These are phyloP conservation scores for Pantherophis alleghaniensis DNA, from an alignment of 2,797 vertebrate genomes.

Conservation along the genomic window DNA sequence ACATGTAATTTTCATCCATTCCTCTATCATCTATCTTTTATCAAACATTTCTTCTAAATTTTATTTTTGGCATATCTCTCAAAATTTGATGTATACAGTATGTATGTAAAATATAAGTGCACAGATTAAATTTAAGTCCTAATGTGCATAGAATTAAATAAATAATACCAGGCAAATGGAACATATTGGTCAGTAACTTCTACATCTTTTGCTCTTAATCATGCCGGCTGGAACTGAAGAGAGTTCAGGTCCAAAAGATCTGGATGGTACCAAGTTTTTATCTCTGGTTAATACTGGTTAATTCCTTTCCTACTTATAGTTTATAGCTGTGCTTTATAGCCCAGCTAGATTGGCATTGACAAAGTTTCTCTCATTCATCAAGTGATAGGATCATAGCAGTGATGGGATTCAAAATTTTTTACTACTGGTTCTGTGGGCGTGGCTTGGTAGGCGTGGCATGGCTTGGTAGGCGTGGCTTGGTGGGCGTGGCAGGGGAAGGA, in stretches of 20 bases:
- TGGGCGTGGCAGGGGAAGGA: too few species aligned
- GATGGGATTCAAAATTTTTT: too few species aligned
- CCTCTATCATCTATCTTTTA: background rate
- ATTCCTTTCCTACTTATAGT: background rate
- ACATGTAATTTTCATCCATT: background rate
- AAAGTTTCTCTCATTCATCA: background rate
- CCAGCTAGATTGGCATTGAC: background rate
- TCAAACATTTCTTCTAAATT: background rate
- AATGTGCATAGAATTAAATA: background rate
- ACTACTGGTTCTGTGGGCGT: too few species aligned
- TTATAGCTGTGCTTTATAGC: background rate
- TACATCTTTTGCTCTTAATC: background rate
- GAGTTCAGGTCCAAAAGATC: background rate
- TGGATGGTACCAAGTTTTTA: background rate
- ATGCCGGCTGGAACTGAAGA: background rate
- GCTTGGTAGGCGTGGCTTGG: too few species aligned
- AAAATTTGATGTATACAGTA: background rate
- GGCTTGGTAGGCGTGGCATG: too few species aligned
- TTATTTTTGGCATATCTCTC: background rate
- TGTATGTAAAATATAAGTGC: background rate
- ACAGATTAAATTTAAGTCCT: background rate
- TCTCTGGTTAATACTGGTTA: background rate
- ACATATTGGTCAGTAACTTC: background rate
- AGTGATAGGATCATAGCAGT: background rate
- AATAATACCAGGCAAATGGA: background rate